Conservation (phyloP, 1,140 invertebrate species). For the Cherax destructor region DNA sequence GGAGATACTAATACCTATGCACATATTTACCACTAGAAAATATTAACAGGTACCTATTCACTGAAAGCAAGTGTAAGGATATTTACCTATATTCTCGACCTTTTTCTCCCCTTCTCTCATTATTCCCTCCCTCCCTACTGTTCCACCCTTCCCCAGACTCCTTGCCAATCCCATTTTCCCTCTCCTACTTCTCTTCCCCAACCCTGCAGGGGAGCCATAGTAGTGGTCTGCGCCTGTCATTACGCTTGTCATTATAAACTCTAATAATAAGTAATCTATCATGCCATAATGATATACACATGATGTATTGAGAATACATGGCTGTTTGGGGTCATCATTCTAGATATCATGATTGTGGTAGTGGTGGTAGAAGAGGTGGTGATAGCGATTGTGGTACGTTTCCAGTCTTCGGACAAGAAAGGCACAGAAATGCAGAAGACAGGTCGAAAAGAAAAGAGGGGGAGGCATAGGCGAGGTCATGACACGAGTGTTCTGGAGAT, state of each 20-base stretch:
- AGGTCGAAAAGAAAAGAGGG: no score
- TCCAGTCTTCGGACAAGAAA: not conserved
- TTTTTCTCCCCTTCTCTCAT: no score
- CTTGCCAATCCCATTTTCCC: not conserved
- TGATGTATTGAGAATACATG: not conserved
- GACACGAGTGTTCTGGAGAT: no score
- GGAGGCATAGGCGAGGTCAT: no score
- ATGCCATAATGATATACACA: conserved; percentile 9
- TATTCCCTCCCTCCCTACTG: not conserved
- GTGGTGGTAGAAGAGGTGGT: not conserved
- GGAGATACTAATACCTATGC: no score
- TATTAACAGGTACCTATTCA: no score
- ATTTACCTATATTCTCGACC: no score
- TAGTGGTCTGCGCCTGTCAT: conserved; percentile 16
- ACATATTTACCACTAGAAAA: no score
- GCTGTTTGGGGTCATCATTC: not conserved
- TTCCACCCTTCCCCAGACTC: not conserved
- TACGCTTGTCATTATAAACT: conserved; percentile 5
- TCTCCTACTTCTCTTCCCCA: not conserved
- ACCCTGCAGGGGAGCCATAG: not conserved
- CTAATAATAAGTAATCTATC: conserved; percentile 26
- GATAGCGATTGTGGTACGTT: not conserved
- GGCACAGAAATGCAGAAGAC: no score
- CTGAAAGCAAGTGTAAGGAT: no score
- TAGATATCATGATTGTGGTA: not conserved